phyloP scores from a whole-genome alignment of 2,888 invertebrate genomes.

The Chrysolina americana region DNA sequence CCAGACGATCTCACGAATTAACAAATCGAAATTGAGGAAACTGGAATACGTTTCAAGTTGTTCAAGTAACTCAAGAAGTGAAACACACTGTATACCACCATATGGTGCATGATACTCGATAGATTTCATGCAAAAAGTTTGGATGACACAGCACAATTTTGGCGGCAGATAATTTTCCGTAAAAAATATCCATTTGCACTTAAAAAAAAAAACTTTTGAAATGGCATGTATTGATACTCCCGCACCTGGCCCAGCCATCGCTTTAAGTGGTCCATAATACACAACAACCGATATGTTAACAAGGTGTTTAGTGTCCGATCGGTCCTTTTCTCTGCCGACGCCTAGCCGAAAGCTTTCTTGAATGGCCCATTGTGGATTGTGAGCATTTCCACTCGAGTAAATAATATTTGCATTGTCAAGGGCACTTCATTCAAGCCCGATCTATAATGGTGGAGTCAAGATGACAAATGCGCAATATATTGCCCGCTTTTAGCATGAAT shows the following conservation, averaged over 20 bases:
- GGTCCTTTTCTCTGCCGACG: conserved; percentile 27
- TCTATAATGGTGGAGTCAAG: conserved; percentile 39
- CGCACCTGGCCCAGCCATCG: conserved; percentile 22
- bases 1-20: too few relatives aligned
- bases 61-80: too few relatives aligned
- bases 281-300: conserved; percentile 35
- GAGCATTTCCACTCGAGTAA: conserved; percentile 52
- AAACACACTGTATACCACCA: too few relatives aligned
- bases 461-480: conserved; percentile 49
- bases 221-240: not conserved
- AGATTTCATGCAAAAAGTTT: too few relatives aligned
- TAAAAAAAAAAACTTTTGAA: too few relatives aligned
- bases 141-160: too few relatives aligned
- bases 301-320: conserved; percentile 32
- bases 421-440: conserved; percentile 44
- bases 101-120: too few relatives aligned
- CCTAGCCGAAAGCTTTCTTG: conserved; percentile 18
- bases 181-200: too few relatives aligned
- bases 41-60: too few relatives aligned
- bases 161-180: too few relatives aligned
- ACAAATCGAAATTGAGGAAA: too few relatives aligned
- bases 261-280: conserved; percentile 28
- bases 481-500: conserved; percentile 47
- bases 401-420: conserved; percentile 44
- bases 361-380: conserved; percentile 35